These are phyloP conservation scores for Bilobella aurantiaca DNA, from an alignment of 1,140 invertebrate genomes.

Conservation along the genomic window DNA sequence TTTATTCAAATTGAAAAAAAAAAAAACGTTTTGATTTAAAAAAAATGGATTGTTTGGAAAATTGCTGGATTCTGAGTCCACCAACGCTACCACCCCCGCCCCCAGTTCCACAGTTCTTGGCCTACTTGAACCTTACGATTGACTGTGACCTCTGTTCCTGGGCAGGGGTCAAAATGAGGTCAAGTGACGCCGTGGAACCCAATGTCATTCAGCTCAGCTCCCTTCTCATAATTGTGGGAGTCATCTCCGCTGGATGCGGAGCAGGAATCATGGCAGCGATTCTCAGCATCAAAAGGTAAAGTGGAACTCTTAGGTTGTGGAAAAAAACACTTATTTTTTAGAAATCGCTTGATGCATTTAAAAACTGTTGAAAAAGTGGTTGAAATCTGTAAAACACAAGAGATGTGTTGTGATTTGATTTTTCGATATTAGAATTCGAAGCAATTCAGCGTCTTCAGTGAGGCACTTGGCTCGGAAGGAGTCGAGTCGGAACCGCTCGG, in stretches of 20 bases:
- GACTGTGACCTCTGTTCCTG: neutral
- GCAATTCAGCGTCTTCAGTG: neutral
- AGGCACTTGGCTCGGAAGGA: neutral
- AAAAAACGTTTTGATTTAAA: no score
- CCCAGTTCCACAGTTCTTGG: neutral
- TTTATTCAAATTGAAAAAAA: no score
- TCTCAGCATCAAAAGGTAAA: slow-evolving; percentile 1
- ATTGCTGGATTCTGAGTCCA: neutral
- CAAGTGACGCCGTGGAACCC: neutral
- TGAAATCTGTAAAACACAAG: neutral
- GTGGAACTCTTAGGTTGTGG: no score
- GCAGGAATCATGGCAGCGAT: slow-evolving; percentile 2
- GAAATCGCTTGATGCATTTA: no score
- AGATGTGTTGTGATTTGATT: neutral
- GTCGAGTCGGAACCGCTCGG: neutral
- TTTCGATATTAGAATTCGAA: no score
- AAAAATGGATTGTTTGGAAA: neutral
- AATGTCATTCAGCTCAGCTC: neutral
- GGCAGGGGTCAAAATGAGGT: neutral
- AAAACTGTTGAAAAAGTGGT: neutral
- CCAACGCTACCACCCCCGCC: neutral
- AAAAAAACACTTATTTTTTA: no score
- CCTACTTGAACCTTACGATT: neutral
- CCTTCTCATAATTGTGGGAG: neutral
- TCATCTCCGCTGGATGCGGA: neutral